These are phyloP conservation scores for Drosophila maculinotata DNA, from an alignment of 2,888 invertebrate genomes.

Conservation along the genomic window DNA sequence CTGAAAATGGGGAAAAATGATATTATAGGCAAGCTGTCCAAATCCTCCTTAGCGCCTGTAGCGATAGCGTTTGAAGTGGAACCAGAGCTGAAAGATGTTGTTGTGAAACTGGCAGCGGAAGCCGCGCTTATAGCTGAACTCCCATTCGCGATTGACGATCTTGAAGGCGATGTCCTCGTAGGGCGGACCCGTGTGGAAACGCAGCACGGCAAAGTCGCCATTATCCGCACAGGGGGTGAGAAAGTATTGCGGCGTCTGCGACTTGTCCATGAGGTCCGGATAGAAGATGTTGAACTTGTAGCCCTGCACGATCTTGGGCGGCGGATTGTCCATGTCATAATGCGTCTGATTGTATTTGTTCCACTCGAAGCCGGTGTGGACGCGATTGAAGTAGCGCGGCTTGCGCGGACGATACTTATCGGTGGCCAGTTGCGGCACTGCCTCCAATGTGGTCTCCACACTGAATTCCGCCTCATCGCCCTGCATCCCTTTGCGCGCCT, in stretches of 20 bases:
- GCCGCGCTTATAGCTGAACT: conserved; percentile 98
- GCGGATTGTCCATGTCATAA: conserved; percentile 99
- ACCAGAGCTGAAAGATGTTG: conserved; percentile 99
- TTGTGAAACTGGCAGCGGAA: conserved; percentile 99
- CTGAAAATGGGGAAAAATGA: too few relatives aligned
- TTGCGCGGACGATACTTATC: conserved; percentile 99
- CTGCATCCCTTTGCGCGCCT: conserved; percentile 93
- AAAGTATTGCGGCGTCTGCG: conserved; percentile 96
- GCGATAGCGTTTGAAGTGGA: conserved; percentile 99
- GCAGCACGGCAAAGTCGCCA: conserved; percentile 96
- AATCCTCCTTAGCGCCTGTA: conserved; percentile 89
- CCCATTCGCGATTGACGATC: conserved; percentile 99
- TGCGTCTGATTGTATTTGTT: conserved; percentile 99
- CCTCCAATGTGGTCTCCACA: conserved; percentile 94
- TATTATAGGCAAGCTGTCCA: too few relatives aligned
- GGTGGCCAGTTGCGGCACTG: conserved; percentile 93
- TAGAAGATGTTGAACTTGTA: conserved; percentile 99
- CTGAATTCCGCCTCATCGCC: conserved; percentile 96
- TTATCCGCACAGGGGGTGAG: conserved; percentile 96
- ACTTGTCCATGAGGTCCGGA: conserved; percentile 98
- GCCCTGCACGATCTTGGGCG: conserved; percentile 99
- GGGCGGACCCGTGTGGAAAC: conserved; percentile 99
- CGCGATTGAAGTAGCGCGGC: conserved; percentile 98
- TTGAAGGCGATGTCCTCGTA: conserved; percentile 99
- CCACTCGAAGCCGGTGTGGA: conserved; percentile 99